Evolutionary conservation across 2,888 invertebrate genomes (phyloP).

Genomic region (Theodoxus fluviatilis): DNA sequence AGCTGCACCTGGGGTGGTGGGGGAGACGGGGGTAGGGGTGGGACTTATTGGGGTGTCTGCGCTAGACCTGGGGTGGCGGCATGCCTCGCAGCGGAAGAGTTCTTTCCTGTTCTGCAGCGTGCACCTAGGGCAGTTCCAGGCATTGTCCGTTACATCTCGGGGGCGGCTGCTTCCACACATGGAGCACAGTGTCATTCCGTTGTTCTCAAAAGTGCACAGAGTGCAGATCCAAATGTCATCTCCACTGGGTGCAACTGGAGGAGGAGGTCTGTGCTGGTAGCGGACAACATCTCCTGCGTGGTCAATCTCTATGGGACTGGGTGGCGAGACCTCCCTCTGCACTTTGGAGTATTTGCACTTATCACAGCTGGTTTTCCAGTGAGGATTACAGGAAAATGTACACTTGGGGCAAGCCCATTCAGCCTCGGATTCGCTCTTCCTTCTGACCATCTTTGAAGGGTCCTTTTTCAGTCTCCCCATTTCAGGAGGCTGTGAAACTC

Average conservation of each 20-base stretch:
- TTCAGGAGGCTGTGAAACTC: too few relatives aligned
- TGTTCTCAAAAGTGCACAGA: conserved; percentile 35
- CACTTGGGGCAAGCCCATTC: conserved; percentile 89
- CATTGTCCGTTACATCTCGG: background rate
- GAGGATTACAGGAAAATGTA: conserved; percentile 85
- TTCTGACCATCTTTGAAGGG: conserved; percentile 1
- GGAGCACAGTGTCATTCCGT: conserved; percentile 28
- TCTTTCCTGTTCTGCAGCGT: conserved; percentile 74
- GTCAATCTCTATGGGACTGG: conserved; percentile 33
- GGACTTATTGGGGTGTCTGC: too few relatives aligned
- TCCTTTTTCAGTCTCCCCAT: too few relatives aligned
- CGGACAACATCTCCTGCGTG: conserved; percentile 34
- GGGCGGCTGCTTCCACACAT: conserved; percentile 30
- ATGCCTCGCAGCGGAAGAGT: conserved; percentile 77
- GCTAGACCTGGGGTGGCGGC: conserved; percentile 72
- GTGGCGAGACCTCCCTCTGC: conserved; percentile 11
- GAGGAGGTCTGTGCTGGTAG: conserved; percentile 28
- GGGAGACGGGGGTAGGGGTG: too few relatives aligned
- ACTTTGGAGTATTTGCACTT: conserved; percentile 73
- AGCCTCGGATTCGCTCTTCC: conserved; percentile 21
- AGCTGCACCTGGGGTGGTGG: background rate
- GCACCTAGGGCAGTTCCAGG: conserved; percentile 50
- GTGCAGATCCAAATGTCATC: conserved; percentile 29
- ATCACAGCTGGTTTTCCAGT: conserved; percentile 81
- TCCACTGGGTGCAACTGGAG: background rate